A percentile compares a stretch with the other conserved stretches of the same genome.
Evolutionary conservation across 2,888 invertebrate species (phyloP).

Genomic region (Lutraria lutraria): DNA sequence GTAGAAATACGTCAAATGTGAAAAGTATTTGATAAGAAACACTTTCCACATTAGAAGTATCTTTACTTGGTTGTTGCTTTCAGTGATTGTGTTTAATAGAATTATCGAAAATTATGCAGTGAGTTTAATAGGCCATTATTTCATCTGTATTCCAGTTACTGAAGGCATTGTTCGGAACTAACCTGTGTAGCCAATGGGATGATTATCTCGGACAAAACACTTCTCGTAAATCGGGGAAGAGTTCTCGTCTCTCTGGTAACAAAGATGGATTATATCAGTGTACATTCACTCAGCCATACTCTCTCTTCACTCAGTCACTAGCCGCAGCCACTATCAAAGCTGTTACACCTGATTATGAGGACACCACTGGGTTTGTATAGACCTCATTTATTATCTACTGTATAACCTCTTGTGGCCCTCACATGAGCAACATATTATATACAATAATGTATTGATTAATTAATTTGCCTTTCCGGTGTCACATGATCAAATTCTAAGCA

Average conservation of each 20-base stretch:
- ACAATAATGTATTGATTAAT: too few relatives aligned
- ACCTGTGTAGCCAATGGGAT: constrained; percentile 88
- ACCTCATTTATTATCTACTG: neutral
- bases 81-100: too few relatives aligned
- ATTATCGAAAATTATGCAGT: too few relatives aligned
- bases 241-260: constrained; percentile 78
- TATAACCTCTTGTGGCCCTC: too few relatives aligned
- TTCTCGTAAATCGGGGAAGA: constrained; percentile 80
- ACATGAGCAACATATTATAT: too few relatives aligned
- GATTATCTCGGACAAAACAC: constrained; percentile 70
- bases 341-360: constrained; percentile 80
- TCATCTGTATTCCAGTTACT: constrained; percentile 86
- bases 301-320: constrained; percentile 86
- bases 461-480: too few relatives aligned
- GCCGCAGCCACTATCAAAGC: constrained; percentile 83
- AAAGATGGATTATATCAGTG: constrained; percentile 86
- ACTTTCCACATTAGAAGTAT: too few relatives aligned
- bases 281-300: constrained; percentile 86
- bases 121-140: too few relatives aligned
- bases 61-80: too few relatives aligned
- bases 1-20: too few relatives aligned
- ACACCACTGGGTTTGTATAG: constrained; percentile 77
- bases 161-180: constrained; percentile 92
- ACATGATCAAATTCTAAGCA: too few relatives aligned
- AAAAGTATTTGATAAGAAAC: too few relatives aligned